Evolutionary conservation across 2,113 vertebrate genomes (phyloP).

Genomic region (Thalassarche chlororhynchos): DNA sequence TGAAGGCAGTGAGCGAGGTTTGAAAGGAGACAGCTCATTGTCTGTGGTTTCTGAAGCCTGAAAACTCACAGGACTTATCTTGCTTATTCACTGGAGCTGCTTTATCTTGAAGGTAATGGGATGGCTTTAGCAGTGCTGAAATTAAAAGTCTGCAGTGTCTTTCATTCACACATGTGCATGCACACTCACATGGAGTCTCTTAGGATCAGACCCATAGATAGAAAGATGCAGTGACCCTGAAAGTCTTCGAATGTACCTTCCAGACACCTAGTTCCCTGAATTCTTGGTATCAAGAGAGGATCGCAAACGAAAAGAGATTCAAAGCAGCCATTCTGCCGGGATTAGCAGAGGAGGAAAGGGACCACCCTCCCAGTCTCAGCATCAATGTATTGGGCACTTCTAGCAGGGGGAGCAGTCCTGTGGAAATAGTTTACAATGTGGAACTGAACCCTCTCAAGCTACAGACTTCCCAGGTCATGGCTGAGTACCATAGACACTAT

Average conservation of each 20-base stretch:
- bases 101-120: neutral
- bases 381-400: neutral
- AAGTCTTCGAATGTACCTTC: neutral
- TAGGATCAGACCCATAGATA: neutral
- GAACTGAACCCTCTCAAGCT: neutral
- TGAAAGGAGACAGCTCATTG: neutral
- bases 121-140: neutral
- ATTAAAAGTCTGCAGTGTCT: neutral
- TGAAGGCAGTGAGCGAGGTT: neutral
- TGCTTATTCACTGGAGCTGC: neutral
- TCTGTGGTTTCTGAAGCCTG: neutral
- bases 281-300: neutral
- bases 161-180: neutral
- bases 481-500: neutral
- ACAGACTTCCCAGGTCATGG: neutral
- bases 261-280: neutral
- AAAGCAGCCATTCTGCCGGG: neutral
- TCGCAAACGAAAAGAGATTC: neutral
- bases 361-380: neutral
- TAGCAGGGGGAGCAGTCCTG: neutral
- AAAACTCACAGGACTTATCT: neutral
- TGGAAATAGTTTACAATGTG: neutral
- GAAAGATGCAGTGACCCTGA: neutral
- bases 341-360: neutral
- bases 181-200: neutral